These are phyloP conservation scores for Avahi laniger DNA, from an alignment of 2,797 vertebrate genomes.

Conservation along the genomic window DNA sequence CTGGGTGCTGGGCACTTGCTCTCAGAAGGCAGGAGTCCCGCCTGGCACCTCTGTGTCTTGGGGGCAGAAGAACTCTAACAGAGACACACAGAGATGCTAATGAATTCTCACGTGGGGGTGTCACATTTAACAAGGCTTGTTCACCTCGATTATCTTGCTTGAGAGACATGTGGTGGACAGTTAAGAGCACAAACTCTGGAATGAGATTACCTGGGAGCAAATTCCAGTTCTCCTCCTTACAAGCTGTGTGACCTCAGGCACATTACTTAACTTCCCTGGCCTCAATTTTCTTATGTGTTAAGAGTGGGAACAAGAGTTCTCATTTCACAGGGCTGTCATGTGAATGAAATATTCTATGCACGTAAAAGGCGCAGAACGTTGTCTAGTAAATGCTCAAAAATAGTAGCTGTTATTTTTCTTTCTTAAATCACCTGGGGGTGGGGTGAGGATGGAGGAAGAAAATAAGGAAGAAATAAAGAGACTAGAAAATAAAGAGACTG, in stretches of 20 bases:
- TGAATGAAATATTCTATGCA: slow-evolving; percentile 1
- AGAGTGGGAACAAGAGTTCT: background rate
- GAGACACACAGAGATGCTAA: background rate
- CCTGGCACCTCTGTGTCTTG: background rate
- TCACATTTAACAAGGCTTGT: background rate
- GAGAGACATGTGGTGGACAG: background rate
- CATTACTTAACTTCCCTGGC: background rate
- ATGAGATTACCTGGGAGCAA: background rate
- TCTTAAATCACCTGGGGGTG: background rate
- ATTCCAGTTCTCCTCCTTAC: background rate
- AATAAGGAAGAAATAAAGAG: background rate
- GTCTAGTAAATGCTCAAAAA: slow-evolving; percentile 34
- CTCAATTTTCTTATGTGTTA: background rate
- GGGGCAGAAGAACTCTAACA: background rate
- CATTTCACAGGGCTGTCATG: background rate
- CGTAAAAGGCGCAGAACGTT: background rate
- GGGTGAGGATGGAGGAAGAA: background rate
- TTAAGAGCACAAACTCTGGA: background rate
- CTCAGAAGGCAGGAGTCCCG: background rate
- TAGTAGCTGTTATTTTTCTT: background rate
- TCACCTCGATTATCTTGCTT: background rate
- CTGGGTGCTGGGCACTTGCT: background rate
- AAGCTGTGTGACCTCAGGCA: background rate
- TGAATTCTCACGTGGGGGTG: background rate
- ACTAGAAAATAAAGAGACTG: background rate